A percentile compares a stretch with the other conserved stretches of the same genome.
phyloP scores from a whole-genome alignment of 2,113 vertebrate species.

The Ailurus styani region DNA sequence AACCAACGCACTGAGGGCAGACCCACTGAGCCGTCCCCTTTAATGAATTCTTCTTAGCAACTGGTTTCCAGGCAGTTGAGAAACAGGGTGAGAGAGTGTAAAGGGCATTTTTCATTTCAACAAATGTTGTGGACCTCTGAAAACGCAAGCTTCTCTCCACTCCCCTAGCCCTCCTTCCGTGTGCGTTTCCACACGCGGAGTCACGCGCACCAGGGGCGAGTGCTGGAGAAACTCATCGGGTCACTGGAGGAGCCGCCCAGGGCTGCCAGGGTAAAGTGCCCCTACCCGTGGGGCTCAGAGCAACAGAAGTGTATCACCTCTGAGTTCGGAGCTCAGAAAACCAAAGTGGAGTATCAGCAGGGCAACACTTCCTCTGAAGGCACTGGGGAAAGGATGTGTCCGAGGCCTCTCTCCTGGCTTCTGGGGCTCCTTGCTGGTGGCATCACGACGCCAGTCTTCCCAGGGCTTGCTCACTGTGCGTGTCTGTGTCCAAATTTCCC shows the following conservation, averaged over 20 bases:
- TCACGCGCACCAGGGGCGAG: rapidly evolving
- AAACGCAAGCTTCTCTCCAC: background rate
- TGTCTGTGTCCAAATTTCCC: background rate
- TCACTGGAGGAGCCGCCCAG: background rate
- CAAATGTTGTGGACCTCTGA: background rate
- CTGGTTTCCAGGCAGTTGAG: background rate
- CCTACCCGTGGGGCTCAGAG: background rate
- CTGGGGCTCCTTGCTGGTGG: background rate
- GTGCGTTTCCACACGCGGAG: rapidly evolving
- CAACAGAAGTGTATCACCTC: background rate
- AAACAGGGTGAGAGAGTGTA: background rate
- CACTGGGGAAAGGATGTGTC: background rate
- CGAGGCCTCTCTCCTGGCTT: background rate
- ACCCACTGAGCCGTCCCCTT: background rate
- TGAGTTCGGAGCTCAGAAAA: background rate
- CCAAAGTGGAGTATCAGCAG: background rate
- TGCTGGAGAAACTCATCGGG: background rate
- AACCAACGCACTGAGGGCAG: background rate
- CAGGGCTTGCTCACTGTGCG: rapidly evolving
- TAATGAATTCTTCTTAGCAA: background rate
- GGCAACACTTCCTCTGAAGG: background rate
- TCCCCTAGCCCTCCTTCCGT: background rate
- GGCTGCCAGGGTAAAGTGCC: background rate
- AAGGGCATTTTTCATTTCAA: background rate
- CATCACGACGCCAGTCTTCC: background rate